Evolutionary conservation across 2,888 invertebrate genomes (phyloP).

Genomic region (Brachyptera putata): DNA sequence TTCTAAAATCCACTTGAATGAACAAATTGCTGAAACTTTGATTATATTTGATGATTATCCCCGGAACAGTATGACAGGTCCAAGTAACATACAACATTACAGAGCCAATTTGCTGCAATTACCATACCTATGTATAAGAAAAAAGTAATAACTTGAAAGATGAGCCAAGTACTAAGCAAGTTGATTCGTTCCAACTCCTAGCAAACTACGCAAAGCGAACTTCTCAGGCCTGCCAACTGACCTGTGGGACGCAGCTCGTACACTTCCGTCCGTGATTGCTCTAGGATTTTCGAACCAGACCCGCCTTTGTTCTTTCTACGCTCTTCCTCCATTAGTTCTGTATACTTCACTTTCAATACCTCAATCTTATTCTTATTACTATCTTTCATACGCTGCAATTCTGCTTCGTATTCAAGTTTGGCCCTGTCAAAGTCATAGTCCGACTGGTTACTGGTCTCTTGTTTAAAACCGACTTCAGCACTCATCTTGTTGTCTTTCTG

Average conservation of each 20-base stretch:
- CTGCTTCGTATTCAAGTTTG: background rate
- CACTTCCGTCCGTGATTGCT: background rate
- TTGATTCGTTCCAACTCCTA: no score
- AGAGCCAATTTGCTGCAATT: background rate
- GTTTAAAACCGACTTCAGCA: no score
- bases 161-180: no score
- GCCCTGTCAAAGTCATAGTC: background rate
- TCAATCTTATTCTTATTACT: background rate
- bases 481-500: background rate
- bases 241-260: background rate
- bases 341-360: background rate
- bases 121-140: no score
- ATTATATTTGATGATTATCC: no score
- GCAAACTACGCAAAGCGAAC: no score
- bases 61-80: no score
- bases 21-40: no score
- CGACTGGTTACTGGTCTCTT: background rate
- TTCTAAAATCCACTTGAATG: no score
- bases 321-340: constrained; percentile 2
- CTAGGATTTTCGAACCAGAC: background rate
- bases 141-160: no score
- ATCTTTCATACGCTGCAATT: constrained; percentile 3
- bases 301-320: background rate
- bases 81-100: no score
- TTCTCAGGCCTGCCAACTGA: no score